A percentile compares a stretch with the other conserved stretches of the same genome.
phyloP scores from a whole-genome alignment of 1,140 invertebrate species.

The Drosophila trapezifrons region DNA sequence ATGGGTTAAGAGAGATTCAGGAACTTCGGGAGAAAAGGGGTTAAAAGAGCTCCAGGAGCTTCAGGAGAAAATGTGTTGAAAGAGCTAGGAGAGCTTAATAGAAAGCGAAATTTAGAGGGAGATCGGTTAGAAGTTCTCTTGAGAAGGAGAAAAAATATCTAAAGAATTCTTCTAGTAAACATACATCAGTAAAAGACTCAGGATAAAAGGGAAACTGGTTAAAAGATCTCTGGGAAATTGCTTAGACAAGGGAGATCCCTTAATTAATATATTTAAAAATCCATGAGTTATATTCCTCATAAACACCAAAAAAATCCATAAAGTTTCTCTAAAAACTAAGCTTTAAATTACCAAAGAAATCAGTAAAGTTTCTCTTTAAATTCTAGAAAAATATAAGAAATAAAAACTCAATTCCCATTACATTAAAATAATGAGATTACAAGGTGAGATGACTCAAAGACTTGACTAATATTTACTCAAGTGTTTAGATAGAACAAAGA shows the following conservation, averaged over 20 bases:
- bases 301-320: background rate
- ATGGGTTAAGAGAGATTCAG: too few relatives aligned
- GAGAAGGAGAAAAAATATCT: too few relatives aligned
- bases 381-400: too few relatives aligned
- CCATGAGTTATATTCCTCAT: background rate
- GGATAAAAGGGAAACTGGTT: too few relatives aligned
- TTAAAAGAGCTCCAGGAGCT: background rate
- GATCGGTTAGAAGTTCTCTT: background rate
- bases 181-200: background rate
- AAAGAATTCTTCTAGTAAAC: too few relatives aligned
- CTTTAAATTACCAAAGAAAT: background rate
- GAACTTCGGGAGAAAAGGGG: too few relatives aligned
- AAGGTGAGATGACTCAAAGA: background rate
- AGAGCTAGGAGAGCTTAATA: too few relatives aligned
- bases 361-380: background rate
- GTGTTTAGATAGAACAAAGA: background rate
- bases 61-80: too few relatives aligned
- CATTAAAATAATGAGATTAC: background rate
- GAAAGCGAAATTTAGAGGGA: background rate
- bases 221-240: too few relatives aligned
- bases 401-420: too few relatives aligned
- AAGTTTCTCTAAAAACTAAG: background rate
- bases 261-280: background rate
- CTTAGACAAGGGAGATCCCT: too few relatives aligned
- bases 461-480: background rate